These are phyloP conservation scores for Anodontia alba DNA, from an alignment of 2,888 invertebrate genomes.

Conservation along the genomic window DNA sequence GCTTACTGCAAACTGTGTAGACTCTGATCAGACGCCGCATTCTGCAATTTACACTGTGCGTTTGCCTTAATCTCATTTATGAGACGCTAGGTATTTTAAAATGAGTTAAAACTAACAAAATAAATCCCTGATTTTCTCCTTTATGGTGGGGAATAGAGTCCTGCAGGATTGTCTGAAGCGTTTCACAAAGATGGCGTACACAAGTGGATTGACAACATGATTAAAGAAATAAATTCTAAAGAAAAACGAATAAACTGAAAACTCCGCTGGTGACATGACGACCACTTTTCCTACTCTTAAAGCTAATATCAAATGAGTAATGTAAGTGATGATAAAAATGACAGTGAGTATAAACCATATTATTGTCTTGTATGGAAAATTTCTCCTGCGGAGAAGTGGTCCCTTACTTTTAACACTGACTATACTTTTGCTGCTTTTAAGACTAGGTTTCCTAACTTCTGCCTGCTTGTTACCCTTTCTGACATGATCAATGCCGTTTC, in stretches of 20 bases:
- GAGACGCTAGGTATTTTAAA: too few relatives aligned
- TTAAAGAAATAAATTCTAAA: constrained; percentile 58
- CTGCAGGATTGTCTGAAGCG: constrained; percentile 46
- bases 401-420: constrained; percentile 38
- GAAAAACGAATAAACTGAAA: constrained; percentile 52
- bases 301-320: constrained; percentile 39
- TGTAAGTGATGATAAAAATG: constrained; percentile 53
- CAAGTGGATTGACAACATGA: constrained; percentile 54
- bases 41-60: too few relatives aligned
- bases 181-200: constrained; percentile 58
- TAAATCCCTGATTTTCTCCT: too few relatives aligned
- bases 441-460: constrained; percentile 32
- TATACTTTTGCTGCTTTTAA: constrained; percentile 22
- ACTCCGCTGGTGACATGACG: constrained; percentile 36
- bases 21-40: too few relatives aligned
- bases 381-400: constrained; percentile 21
- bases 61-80: too few relatives aligned
- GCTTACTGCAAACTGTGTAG: too few relatives aligned
- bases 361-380: constrained; percentile 54
- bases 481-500: not conserved
- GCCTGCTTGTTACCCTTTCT: not conserved
- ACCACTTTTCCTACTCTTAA: constrained; percentile 39
- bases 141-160: constrained; percentile 22
- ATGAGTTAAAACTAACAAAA: too few relatives aligned
- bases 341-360: constrained; percentile 59